Base-by-base conservation (phyloP, 2,888 invertebrate species). In the Microchrysa polita region DNA sequence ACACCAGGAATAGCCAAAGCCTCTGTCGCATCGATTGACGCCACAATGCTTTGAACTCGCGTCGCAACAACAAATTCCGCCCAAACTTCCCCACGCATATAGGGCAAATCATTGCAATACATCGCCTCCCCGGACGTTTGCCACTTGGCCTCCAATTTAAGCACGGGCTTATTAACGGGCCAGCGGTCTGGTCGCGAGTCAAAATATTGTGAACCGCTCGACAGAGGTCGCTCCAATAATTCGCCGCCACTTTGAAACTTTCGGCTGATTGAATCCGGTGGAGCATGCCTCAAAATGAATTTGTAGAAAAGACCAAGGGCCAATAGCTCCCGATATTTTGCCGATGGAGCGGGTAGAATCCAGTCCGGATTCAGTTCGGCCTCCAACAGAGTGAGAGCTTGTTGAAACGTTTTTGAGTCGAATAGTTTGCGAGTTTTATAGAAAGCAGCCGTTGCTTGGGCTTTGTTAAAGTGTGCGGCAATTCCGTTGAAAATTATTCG, bases 251-350 rank as follows among this genome's bases (percentile, higher is more conserved):
- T 89, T 71, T 83, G 83, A 53, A 87, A 84, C 75, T 83, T 86
- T 1, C 85, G 78, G 57, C 87, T 83, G 0, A 90, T 77, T 77
- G 82, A 85, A 2, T 86, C 83, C 7, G 82, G 79, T 0, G 90
- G 89, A 34, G 88, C 87, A 18, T 89, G 81, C 67, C 86, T 87
- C 44, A 93, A 79, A 42, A 91, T 80, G 73, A 86, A 88, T 88
- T 94, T 95, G 82, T 94, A 96, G 80, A 95, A 91, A n/a, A 96
- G 84, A 5, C 91, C 88, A 73, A 91, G 86, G 0, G 94, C 92
- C 27, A 34, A 7, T 7, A 5, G 2, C 7, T 34, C 7, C 4
- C 27, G 27, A 34, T 34, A 34, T 34, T 85, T 86, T 0, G 92
- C 89, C 0, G 90, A 88, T 0, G 92, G 89, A 79, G 93, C 92